Evolutionary conservation across 2,797 vertebrate genomes (phyloP).

Genomic region (Nyctibius grandis): DNA sequence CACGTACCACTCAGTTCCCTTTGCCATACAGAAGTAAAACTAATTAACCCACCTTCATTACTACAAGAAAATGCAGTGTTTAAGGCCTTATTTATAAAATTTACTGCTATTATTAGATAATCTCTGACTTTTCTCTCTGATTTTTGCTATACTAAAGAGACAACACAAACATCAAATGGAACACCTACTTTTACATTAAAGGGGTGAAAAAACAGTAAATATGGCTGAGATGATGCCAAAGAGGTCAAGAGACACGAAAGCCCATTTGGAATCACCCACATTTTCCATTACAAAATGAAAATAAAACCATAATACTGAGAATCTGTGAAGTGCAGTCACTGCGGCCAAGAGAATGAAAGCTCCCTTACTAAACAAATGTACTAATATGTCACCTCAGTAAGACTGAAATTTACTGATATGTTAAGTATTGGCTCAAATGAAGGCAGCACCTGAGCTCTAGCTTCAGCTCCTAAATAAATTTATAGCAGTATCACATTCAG

Average conservation of each 20-base stretch:
- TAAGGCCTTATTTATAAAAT: background rate
- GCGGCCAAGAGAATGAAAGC: background rate
- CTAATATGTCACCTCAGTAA: background rate
- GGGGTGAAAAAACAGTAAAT: background rate
- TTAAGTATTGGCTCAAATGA: background rate
- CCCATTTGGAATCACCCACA: background rate
- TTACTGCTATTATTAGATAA: background rate
- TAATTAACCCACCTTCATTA: background rate
- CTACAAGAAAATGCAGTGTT: background rate
- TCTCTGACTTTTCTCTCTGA: background rate
- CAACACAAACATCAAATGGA: background rate
- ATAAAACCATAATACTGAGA: background rate
- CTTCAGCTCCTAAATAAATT: background rate
- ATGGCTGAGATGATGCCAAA: background rate
- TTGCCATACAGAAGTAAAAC: background rate
- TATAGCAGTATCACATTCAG: background rate
- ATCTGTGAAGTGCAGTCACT: background rate
- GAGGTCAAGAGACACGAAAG: background rate
- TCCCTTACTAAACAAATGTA: background rate
- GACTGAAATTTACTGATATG: accelerated
- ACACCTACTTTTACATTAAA: background rate
- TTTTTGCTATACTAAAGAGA: background rate
- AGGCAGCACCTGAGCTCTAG: background rate
- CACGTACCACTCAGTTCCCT: background rate
- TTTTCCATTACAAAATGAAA: background rate